Conservation (phyloP, 2,797 vertebrate species). For the Hippopotamyrus pictus region DNA sequence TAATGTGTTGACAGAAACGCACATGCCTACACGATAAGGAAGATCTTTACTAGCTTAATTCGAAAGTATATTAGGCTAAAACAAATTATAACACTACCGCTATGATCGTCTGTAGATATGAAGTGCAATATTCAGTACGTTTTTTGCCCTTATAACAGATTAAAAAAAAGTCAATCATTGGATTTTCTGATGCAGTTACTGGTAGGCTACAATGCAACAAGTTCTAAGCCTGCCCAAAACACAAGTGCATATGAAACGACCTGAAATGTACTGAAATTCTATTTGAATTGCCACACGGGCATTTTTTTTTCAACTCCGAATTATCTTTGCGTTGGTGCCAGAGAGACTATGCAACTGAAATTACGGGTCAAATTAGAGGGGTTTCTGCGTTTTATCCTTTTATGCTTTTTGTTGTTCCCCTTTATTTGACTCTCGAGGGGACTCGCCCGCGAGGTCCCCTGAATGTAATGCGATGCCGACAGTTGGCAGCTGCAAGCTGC, state of each 20-base stretch:
- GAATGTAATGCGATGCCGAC: slow-evolving; percentile 77
- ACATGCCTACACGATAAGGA: background rate
- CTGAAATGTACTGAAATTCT: background rate
- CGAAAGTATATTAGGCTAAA: background rate
- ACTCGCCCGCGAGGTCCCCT: slow-evolving; percentile 48
- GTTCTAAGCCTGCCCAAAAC: background rate
- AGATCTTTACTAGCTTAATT: background rate
- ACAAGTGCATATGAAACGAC: background rate
- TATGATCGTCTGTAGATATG: background rate
- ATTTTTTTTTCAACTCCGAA: background rate
- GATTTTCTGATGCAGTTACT: background rate
- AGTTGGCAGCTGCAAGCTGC: slow-evolving; percentile 75
- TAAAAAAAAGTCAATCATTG: background rate
- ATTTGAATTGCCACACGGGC: background rate
- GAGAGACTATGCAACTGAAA: background rate
- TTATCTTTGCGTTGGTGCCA: background rate
- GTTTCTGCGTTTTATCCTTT: background rate
- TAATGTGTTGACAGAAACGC: background rate
- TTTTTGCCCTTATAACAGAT: background rate
- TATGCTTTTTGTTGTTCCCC: background rate
- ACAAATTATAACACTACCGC: background rate
- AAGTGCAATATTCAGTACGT: background rate
- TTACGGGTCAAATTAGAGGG: background rate
- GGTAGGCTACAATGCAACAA: background rate
- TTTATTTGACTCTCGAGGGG: slow-evolving; percentile 44